Conservation (phyloP, 1,140 invertebrate genomes). For the Nasonia giraulti region DNA sequence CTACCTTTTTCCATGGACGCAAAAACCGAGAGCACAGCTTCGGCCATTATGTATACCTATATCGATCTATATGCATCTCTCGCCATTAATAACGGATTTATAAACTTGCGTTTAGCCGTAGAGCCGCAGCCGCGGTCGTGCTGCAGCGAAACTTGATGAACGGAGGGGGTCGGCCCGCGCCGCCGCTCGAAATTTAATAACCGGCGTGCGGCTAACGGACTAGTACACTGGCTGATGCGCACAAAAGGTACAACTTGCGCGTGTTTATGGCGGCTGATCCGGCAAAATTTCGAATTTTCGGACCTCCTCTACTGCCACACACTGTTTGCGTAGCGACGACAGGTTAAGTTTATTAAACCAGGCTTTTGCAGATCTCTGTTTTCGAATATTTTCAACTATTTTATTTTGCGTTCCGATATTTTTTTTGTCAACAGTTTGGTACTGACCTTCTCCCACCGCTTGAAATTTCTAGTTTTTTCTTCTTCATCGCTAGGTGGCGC, state of each 20-base stretch:
- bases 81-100: constrained; percentile 30
- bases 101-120: constrained; percentile 6
- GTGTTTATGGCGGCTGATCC: background rate
- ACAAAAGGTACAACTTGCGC: background rate
- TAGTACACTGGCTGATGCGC: background rate
- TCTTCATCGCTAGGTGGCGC: too few relatives aligned
- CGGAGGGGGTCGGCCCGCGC: background rate
- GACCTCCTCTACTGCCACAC: background rate
- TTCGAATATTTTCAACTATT: too few relatives aligned
- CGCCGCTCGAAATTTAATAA: constrained; percentile 26
- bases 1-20: too few relatives aligned
- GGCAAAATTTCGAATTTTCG: background rate
- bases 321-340: too few relatives aligned
- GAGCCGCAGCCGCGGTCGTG: background rate
- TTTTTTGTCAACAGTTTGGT: too few relatives aligned
- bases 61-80: background rate
- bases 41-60: background rate
- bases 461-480: too few relatives aligned
- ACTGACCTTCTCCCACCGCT: too few relatives aligned
- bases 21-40: too few relatives aligned
- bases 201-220: background rate
- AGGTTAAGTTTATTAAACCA: too few relatives aligned
- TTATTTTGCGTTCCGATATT: too few relatives aligned
- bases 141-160: constrained; percentile 7
- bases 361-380: background rate